Percentiles rank a stretch among this genome's conserved stretches.
phyloP scores from a whole-genome alignment of 2,797 vertebrate species.

The Phoxinus dragarum region DNA sequence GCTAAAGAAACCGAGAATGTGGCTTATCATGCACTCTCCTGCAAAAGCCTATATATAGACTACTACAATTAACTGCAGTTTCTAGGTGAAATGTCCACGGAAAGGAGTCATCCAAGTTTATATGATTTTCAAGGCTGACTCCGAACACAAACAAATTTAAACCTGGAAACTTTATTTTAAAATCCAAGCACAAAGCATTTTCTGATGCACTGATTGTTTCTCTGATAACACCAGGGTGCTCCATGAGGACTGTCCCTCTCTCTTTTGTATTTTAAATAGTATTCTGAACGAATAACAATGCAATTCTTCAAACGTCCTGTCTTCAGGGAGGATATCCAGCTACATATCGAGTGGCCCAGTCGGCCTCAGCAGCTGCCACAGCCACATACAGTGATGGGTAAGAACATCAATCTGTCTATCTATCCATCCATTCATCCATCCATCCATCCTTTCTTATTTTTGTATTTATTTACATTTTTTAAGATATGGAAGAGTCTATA shows the following conservation, averaged over 20 bases:
- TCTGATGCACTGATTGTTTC: not conserved
- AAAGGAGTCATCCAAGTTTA: not conserved
- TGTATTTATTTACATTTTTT: constrained; percentile 36
- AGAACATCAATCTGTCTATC: not conserved
- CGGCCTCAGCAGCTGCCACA: constrained; percentile 76
- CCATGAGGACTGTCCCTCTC: not conserved
- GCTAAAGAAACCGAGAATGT: not conserved
- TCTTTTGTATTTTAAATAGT: not conserved
- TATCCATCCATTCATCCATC: not conserved
- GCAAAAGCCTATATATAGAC: not conserved
- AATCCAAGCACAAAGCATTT: not conserved
- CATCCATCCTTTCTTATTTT: not conserved
- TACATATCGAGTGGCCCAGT: constrained; percentile 82
- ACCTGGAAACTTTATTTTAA: not conserved
- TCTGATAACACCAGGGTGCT: not conserved
- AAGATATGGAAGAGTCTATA: constrained; percentile 82
- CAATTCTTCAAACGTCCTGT: not conserved
- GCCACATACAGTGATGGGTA: constrained; percentile 84
- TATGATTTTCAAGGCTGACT: not conserved
- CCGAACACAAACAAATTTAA: not conserved
- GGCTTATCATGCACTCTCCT: not conserved
- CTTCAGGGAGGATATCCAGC: constrained; percentile 81
- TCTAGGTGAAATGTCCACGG: not conserved
- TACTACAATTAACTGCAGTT: not conserved
- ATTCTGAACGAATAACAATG: constrained; percentile 1